phyloP scores from a whole-genome alignment of 2,113 vertebrate species.

The Psittacus erithacus region DNA sequence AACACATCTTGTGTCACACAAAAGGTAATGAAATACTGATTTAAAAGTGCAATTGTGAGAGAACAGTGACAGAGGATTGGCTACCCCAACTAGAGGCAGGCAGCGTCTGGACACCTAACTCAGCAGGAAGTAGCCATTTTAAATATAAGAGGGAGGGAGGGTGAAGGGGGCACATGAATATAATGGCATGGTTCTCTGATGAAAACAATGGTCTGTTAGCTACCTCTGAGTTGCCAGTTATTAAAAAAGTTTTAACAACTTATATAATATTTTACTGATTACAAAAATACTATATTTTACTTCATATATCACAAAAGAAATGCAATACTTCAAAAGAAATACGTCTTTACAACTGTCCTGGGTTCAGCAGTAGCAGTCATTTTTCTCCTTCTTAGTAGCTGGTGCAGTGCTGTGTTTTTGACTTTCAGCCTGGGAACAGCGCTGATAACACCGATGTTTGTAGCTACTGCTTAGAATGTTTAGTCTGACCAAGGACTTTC shows the following conservation, averaged over 20 bases:
- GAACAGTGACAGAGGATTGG: background rate
- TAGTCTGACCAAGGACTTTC: no score
- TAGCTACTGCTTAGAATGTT: no score
- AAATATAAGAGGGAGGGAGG: background rate
- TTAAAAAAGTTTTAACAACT: background rate
- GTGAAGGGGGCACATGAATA: background rate
- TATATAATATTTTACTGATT: background rate
- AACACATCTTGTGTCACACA: background rate
- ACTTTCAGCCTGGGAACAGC: no score
- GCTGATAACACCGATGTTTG: no score
- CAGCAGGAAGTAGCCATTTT: background rate
- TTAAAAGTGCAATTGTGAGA: background rate
- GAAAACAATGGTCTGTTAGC: background rate
- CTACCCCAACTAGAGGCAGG: background rate
- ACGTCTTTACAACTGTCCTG: background rate
- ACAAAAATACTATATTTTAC: background rate
- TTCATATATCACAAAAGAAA: background rate
- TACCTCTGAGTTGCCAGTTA: background rate
- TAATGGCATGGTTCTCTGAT: background rate
- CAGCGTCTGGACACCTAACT: background rate
- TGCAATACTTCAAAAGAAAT: background rate
- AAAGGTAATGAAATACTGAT: background rate
- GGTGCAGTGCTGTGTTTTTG: no score
- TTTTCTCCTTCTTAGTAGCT: no score
- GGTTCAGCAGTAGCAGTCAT: no score